Evolutionary conservation across 2,113 vertebrate species (phyloP), one percentile per base, ranked within the genome.

Genomic region (Sinocyclocheilus anshuiensis): DNA sequence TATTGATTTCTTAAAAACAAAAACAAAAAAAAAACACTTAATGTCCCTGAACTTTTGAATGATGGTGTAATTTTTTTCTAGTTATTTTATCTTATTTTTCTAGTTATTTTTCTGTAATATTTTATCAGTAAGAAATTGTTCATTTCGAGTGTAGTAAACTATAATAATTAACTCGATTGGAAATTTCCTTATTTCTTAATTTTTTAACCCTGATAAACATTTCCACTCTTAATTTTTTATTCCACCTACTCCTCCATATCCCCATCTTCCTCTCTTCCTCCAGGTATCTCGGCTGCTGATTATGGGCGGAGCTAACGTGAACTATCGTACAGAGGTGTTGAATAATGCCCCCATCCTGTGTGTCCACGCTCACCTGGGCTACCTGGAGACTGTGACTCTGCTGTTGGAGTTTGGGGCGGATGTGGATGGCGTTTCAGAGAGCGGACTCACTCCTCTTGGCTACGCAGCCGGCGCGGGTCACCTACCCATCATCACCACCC

Each of bases 231-330:
- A 0, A 1, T 48, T 63, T 10, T 26, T 26, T 67, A 3, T 15
- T 69, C 15, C 4, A 4, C 18, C 53, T 71, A 20, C 71, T 53
- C n/a, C 81, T 82, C 2, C 5, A 59, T 9, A n/a, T n/a, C 65
- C 57, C 33, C 50, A 12, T 86, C 4, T 53, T 33, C 77, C 20
- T 57, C 7, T 72, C 1, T 2, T 1, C 18, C 53, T 84, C 53
- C 91, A 99, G 98, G 98, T 99, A 90, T 98, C 97, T 89, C 94
- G 98, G 57, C 39, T 99, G 92, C 94, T 99, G 93, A 97, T 99
- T 83, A 89, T 96, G 84, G 97, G 96, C 20, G 98, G 98, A 0
- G 98, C 98, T 6, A 97, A 99, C 0, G 95, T 98, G 78, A 97
- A 99, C 89, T 96, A 95, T 11, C 95, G 95, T 0, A 97, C 96